phyloP scores from a whole-genome alignment of 2,888 invertebrate species.

The Cylloceria caligata region DNA sequence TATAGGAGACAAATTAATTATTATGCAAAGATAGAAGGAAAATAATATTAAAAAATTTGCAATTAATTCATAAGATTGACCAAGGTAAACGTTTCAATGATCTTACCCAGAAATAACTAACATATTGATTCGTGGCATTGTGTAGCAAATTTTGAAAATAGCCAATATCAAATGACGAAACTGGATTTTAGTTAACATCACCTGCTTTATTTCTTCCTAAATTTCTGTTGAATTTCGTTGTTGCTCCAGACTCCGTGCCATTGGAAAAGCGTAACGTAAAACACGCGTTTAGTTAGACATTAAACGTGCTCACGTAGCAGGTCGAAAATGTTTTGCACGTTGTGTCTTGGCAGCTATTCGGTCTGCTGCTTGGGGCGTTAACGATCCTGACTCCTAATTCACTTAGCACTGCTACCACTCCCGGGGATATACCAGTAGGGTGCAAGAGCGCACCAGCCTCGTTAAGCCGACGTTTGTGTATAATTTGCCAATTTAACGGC shows the following conservation, averaged over 20 bases:
- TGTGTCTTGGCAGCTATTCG: slow-evolving; percentile 65
- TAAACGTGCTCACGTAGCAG: slow-evolving; percentile 32
- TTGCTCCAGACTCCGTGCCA: background rate
- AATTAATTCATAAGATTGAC: too few relatives aligned
- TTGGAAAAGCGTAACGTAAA: background rate
- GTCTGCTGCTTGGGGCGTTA: slow-evolving; percentile 68
- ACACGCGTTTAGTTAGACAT: slow-evolving; percentile 43
- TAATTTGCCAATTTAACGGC: slow-evolving; percentile 74
- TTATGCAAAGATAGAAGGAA: too few relatives aligned
- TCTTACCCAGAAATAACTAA: too few relatives aligned
- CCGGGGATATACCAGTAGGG: slow-evolving; percentile 30
- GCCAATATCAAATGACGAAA: too few relatives aligned
- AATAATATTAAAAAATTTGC: too few relatives aligned
- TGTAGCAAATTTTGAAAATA: too few relatives aligned
- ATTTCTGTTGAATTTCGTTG: background rate
- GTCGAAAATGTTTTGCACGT: slow-evolving; percentile 62
- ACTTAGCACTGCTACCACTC: slow-evolving; percentile 67
- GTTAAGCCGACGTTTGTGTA: slow-evolving; percentile 73
- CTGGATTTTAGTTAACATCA: too few relatives aligned
- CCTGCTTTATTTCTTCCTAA: background rate
- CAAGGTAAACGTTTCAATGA: too few relatives aligned
- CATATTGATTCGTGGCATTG: too few relatives aligned
- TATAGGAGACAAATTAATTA: too few relatives aligned
- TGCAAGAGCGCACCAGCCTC: slow-evolving; percentile 64
- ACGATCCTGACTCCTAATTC: slow-evolving; percentile 74